These are phyloP conservation scores for Zaprionus inermis DNA, from an alignment of 1,140 invertebrate species.

Conservation along the genomic window DNA sequence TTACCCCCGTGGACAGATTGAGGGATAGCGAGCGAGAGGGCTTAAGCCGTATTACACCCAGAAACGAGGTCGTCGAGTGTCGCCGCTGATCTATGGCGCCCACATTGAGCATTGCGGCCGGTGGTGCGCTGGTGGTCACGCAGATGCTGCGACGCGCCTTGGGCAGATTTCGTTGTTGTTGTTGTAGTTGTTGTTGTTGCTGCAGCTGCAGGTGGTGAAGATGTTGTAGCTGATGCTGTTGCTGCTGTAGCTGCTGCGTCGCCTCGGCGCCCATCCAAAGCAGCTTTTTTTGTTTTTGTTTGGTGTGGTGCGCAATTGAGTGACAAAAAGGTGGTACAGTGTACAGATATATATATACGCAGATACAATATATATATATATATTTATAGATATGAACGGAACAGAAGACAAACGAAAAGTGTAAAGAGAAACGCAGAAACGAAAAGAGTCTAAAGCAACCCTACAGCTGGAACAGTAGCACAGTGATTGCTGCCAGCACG, in stretches of 20 bases:
- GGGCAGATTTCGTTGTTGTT: slow-evolving; percentile 49
- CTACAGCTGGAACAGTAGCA: slow-evolving; percentile 24
- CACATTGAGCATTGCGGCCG: slow-evolving; percentile 59
- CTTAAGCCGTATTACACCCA: slow-evolving; percentile 76
- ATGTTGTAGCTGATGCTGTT: slow-evolving; percentile 44
- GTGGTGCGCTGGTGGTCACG: slow-evolving; percentile 74
- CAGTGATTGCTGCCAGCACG: slow-evolving; percentile 27
- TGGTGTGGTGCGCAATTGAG: slow-evolving; percentile 38
- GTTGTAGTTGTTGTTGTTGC: slow-evolving; percentile 47
- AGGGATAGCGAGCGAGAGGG: slow-evolving; percentile 16
- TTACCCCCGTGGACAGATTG: slow-evolving; percentile 25
- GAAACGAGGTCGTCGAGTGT: slow-evolving; percentile 80
- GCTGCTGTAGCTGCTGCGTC: slow-evolving; percentile 54
- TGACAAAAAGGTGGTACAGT: slow-evolving; percentile 40
- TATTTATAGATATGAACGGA: slow-evolving; percentile 11
- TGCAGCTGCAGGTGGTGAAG: slow-evolving; percentile 36
- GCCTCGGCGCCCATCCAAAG: slow-evolving; percentile 78
- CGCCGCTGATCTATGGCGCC: slow-evolving; percentile 65
- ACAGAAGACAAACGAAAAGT: slow-evolving; percentile 28
- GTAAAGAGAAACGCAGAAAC: background rate
- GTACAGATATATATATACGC: slow-evolving; percentile 29
- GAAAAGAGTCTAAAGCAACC: slow-evolving; percentile 42
- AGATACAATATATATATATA: slow-evolving; percentile 15
- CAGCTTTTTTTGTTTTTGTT: slow-evolving; percentile 48
- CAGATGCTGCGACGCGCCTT: slow-evolving; percentile 77